A percentile compares a stretch with the other conserved stretches of the same genome.
Conservation (phyloP, 2,113 vertebrate genomes). For the Chlamydotis undulata region DNA sequence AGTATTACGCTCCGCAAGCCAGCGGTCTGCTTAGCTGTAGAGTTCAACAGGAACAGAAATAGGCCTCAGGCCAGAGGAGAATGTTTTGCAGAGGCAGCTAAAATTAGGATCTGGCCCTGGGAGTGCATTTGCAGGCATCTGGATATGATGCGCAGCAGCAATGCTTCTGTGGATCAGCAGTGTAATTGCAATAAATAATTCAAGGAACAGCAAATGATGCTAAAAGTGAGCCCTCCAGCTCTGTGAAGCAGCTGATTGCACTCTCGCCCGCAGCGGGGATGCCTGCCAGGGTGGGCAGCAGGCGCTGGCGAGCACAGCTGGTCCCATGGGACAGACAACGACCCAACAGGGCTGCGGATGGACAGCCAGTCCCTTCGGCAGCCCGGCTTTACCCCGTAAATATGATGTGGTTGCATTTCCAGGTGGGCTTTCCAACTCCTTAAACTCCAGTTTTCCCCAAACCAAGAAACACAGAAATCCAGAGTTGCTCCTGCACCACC, state of each 20-base stretch:
- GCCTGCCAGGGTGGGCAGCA: background rate
- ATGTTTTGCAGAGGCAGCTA: constrained; percentile 3
- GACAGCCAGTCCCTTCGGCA: background rate
- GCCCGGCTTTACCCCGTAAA: background rate
- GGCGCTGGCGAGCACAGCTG: background rate
- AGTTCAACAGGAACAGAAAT: background rate
- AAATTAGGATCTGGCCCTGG: constrained; percentile 24
- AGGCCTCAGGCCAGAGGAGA: background rate
- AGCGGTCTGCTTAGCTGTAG: background rate
- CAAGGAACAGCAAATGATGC: background rate
- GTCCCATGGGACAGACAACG: accelerated
- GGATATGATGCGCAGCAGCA: constrained; percentile 1
- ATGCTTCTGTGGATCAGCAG: background rate
- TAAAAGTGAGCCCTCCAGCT: background rate
- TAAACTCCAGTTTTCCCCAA: background rate
- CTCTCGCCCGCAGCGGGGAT: background rate
- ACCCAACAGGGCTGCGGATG: background rate
- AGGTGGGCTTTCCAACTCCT: background rate
- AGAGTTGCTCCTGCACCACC: background rate
- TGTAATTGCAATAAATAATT: constrained; percentile 43
- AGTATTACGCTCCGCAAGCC: background rate
- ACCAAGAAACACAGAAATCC: background rate
- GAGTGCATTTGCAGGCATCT: background rate
- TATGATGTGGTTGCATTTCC: background rate
- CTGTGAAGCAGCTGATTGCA: background rate